A percentile compares a stretch with the other conserved stretches of the same genome.
Evolutionary conservation across 2,113 vertebrate species (phyloP).

Genomic region (Melanotaenia duboulayi): DNA sequence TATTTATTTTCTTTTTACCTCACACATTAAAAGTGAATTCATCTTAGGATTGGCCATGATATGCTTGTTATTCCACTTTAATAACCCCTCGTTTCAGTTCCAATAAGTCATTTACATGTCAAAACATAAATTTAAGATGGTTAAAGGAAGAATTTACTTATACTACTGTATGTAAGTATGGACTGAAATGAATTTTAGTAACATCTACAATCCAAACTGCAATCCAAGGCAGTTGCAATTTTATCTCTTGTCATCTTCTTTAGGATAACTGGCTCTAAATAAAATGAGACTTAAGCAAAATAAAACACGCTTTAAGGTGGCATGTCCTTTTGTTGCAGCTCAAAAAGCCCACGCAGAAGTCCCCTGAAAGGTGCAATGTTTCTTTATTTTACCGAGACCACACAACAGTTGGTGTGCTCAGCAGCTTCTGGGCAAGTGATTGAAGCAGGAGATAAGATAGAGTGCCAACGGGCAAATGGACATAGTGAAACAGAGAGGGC

Average conservation of each 20-base stretch:
- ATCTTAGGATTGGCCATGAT: neutral
- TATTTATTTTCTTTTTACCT: too few species aligned
- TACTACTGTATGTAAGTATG: too few species aligned
- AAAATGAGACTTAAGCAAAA: conserved; percentile 26
- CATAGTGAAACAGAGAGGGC: conserved; percentile 68
- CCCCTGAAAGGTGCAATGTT: conserved; percentile 52
- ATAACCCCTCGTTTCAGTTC: conserved; percentile 18
- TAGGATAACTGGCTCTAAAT: conserved; percentile 20
- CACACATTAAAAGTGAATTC: too few species aligned
- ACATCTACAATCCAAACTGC: conserved; percentile 27
- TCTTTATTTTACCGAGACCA: conserved; percentile 53
- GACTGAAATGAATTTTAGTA: conserved; percentile 17
- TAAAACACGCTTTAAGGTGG: conserved; percentile 27
- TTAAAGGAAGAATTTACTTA: conserved; percentile 13
- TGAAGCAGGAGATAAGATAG: conserved; percentile 71
- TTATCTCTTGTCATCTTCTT: conserved; percentile 31
- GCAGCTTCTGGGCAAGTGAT: conserved; percentile 72
- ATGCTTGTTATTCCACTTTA: conserved; percentile 20
- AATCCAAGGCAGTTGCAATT: conserved; percentile 27
- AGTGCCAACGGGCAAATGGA: conserved; percentile 75
- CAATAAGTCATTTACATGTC: conserved; percentile 28
- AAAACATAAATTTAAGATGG: conserved; percentile 32
- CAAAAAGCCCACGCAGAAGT: conserved; percentile 24
- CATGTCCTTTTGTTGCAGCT: conserved; percentile 25
- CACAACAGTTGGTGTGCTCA: conserved; percentile 73